Base-by-base conservation (phyloP, 2,888 invertebrate species). In the Diadegma fenestrale region DNA sequence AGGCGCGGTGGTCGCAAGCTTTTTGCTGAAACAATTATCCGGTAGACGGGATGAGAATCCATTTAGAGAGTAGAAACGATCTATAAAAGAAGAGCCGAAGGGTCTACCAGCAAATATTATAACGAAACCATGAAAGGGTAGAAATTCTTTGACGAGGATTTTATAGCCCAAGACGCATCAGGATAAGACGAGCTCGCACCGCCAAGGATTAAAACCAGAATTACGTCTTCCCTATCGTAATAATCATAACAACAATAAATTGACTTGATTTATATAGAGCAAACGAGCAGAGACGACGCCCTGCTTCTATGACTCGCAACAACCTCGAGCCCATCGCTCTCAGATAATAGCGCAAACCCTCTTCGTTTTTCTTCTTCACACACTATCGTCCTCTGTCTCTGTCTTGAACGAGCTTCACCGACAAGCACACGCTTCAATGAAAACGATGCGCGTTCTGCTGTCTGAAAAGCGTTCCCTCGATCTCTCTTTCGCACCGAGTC, bases 121-220 rank as follows among this genome's bases (percentile, higher is more conserved):
- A 58, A 61, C 63, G 45, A 77, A 58, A 51, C 43, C 22, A 63
- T 68, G 41, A 22, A 30, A 73, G 43, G 68, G 72, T n/a, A 33
- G 58, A 10, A 41, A 51, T 69, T 78, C 82, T 75, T 69, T 43
- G 14, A 48, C 43, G 37, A 37, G 58, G 51, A 61, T 68, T 51
- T 72, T 71, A n/a, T 76, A 22, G 43, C 37, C 22, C 79, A 68
- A 84, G 84, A 86, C 86, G 86, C 83, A n/a, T n/a, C n/a, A 89
- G 33, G 54, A 51, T 58, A 87, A 89, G 89, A 89, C 88, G 87
- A 88, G 90, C 89, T 89, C 87, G 87, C 86, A 82, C 80, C 75
- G 64, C n/a, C n/a, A 71, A 68, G 63, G 75, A 73, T 83, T 83
- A 83, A 72, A 78, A 78, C 48, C 33, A 72, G 84, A 86, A 87